These are phyloP conservation scores for Mus caroli DNA, from an alignment of 2,797 vertebrate genomes.

Conservation along the genomic window DNA sequence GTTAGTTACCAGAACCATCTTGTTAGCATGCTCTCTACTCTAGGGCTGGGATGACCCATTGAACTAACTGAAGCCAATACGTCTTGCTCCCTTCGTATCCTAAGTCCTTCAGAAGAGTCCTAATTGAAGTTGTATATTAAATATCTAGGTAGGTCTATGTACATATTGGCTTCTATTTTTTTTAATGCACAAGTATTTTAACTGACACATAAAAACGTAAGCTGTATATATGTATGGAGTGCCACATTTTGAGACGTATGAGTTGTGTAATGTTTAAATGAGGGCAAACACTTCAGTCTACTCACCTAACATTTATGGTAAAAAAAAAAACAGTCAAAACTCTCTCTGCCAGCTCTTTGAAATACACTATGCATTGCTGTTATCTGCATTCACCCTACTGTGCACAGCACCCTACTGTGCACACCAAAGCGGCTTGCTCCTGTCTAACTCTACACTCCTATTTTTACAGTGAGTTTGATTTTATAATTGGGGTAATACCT, in stretches of 20 bases:
- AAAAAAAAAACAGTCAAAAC: neutral
- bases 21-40: neutral
- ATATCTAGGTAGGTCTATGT: neutral
- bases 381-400: neutral
- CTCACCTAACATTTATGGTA: neutral
- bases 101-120: neutral
- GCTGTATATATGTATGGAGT: neutral
- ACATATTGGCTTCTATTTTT: neutral
- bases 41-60: neutral
- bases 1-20: neutral
- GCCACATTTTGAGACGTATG: neutral
- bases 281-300: neutral
- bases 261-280: neutral
- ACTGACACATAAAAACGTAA: neutral
- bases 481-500: neutral
- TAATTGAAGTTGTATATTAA: neutral
- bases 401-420: neutral
- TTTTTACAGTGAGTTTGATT: slow-evolving; percentile 9
- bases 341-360: neutral
- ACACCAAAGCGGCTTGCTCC: neutral
- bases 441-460: neutral
- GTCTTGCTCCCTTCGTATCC: neutral
- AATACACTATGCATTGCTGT: neutral
- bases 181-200: neutral
- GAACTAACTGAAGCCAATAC: neutral